These are phyloP conservation scores for Tanytarsus gracilentus DNA, from an alignment of 2,888 invertebrate species.

Conservation along the genomic window DNA sequence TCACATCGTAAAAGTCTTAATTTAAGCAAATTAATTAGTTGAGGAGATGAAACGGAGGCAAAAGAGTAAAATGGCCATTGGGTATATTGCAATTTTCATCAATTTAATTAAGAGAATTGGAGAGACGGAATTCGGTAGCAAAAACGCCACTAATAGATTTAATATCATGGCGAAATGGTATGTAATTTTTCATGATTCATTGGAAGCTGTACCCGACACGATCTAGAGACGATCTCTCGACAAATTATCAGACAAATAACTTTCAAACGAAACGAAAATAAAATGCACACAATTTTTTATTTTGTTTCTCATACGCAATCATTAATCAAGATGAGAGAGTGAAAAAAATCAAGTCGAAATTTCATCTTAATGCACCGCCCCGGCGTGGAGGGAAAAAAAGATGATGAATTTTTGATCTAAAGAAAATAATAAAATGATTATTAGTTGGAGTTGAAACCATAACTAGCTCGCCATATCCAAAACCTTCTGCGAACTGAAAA, in stretches of 20 bases:
- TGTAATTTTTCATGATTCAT: constrained; percentile 20
- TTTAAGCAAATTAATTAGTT: background rate
- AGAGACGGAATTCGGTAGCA: constrained; percentile 16
- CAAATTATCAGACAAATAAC: constrained; percentile 23
- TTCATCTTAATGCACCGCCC: background rate
- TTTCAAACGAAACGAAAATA: too few species aligned
- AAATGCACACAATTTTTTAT: background rate
- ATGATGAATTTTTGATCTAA: constrained; percentile 20
- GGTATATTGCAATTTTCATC: too few species aligned
- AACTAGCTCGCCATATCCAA: constrained; percentile 12
- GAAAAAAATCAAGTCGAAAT: background rate
- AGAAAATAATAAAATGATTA: constrained; percentile 22
- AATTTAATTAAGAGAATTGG: background rate
- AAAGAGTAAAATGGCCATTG: background rate
- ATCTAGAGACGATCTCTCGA: constrained; percentile 11
- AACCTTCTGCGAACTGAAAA: constrained; percentile 5
- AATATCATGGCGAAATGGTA: constrained; percentile 18
- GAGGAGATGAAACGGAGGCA: background rate
- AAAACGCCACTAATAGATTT: constrained; percentile 18
- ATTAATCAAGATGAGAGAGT: background rate
- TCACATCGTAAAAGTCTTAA: too few species aligned
- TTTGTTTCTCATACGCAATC: background rate
- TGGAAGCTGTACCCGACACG: constrained; percentile 11
- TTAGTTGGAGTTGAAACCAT: constrained; percentile 9
- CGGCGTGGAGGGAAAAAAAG: background rate